phyloP scores from a whole-genome alignment of 1,140 invertebrate genomes.

The Conus ventricosus region DNA sequence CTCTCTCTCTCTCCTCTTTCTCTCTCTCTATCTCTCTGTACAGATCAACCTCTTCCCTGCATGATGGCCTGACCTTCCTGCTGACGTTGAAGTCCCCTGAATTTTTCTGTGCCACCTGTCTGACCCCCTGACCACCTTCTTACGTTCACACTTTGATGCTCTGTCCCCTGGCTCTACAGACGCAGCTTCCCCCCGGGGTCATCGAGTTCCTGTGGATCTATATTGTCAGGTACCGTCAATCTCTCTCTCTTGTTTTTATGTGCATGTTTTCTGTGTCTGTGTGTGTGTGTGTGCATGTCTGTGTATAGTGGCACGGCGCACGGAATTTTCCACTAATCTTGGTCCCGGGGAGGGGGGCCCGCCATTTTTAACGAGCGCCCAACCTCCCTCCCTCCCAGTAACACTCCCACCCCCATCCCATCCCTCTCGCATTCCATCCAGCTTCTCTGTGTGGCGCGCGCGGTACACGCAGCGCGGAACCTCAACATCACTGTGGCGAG shows the following conservation, averaged over 20 bases:
- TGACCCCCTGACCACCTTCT: slow-evolving; percentile 63
- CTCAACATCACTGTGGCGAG: too few relatives aligned
- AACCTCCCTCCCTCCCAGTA: too few relatives aligned
- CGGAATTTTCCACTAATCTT: too few relatives aligned
- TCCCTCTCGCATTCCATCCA: too few relatives aligned
- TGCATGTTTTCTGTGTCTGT: not conserved
- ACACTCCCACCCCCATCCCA: too few relatives aligned
- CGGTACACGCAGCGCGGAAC: too few relatives aligned
- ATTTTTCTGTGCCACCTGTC: slow-evolving; percentile 45
- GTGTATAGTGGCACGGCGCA: too few relatives aligned
- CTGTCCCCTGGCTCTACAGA: slow-evolving; percentile 64
- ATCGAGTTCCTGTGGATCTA: slow-evolving; percentile 66
- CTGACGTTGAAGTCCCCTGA: slow-evolving; percentile 44
- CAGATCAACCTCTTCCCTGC: slow-evolving; percentile 68
- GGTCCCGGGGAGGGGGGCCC: too few relatives aligned
- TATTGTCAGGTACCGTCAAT: slow-evolving; percentile 57
- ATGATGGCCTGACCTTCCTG: slow-evolving; percentile 60
- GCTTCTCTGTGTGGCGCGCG: too few relatives aligned
- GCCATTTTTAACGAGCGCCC: too few relatives aligned
- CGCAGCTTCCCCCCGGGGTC: slow-evolving; percentile 55
- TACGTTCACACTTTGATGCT: slow-evolving; percentile 58
- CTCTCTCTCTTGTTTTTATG: too few relatives aligned
- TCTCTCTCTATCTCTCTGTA: slow-evolving; percentile 14
- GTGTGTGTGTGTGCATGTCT: not conserved
- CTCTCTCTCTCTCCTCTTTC: too few relatives aligned